These are phyloP conservation scores for Gisinianus flammeolus DNA, from an alignment of 2,888 invertebrate species.

Conservation along the genomic window DNA sequence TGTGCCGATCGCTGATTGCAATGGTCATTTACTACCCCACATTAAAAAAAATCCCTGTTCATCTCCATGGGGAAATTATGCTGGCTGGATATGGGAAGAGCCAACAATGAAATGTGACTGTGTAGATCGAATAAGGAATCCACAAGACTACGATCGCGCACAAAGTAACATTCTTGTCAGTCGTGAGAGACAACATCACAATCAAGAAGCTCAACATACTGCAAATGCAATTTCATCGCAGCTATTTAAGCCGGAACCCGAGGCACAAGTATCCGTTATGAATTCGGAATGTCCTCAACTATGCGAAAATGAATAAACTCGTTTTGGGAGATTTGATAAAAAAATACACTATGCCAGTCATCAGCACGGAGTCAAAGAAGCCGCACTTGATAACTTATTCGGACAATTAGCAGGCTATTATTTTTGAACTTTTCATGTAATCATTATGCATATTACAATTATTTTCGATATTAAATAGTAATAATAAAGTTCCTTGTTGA, in stretches of 20 bases:
- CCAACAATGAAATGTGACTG: constrained; percentile 25
- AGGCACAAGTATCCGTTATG: not conserved
- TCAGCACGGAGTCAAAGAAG: no score
- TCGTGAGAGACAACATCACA: not conserved
- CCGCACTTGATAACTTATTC: not conserved
- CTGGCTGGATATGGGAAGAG: constrained; percentile 48
- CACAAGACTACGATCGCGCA: constrained; percentile 39
- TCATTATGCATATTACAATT: no score
- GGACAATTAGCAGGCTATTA: not conserved
- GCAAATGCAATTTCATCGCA: not conserved
- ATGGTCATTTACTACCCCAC: constrained; percentile 51
- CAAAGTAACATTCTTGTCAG: constrained; percentile 6
- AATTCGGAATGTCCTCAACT: not conserved
- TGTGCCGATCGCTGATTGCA: constrained; percentile 45
- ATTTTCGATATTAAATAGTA: not conserved
- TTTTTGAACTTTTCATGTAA: not conserved
- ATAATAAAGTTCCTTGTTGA: not conserved
- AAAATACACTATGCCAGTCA: no score
- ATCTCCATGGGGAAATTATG: constrained; percentile 52
- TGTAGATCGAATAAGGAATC: constrained; percentile 34
- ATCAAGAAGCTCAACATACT: not conserved
- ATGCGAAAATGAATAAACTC: not conserved
- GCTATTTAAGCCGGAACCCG: constrained; percentile 8
- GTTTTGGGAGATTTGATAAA: no score
- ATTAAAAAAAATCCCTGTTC: constrained; percentile 40